Conservation (phyloP, 2,888 invertebrate species). For the Rhaphigaster nebulosa region DNA sequence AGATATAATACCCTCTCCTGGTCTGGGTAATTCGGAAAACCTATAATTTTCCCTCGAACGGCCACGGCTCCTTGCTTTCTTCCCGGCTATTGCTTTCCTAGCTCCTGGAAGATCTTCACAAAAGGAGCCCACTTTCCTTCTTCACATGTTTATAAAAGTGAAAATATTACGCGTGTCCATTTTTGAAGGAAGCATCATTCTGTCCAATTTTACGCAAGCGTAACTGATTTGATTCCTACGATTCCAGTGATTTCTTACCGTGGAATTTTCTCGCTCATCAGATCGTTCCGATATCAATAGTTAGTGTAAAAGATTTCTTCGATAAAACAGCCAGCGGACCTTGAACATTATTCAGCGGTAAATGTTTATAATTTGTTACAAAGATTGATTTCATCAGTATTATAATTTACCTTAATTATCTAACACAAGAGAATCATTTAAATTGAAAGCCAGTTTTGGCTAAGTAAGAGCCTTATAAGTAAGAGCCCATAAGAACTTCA, state of each 20-base stretch:
- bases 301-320: neutral
- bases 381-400: no score
- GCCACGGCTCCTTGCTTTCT: neutral
- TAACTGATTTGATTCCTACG: neutral
- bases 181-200: neutral
- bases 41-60: neutral
- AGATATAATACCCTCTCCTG: neutral
- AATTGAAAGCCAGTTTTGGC: no score
- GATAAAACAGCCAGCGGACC: no score
- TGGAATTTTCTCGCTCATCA: neutral
- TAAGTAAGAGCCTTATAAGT: no score
- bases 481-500: no score
- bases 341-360: no score
- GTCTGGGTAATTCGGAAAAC: neutral
- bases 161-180: conserved; percentile 22
- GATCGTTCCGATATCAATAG: neutral
- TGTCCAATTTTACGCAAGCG: neutral
- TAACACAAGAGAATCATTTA: no score
- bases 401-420: no score
- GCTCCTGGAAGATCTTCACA: neutral
- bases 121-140: neutral
- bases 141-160: conserved; percentile 38
- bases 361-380: no score
- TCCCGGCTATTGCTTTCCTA: neutral
- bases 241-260: neutral